phyloP scores from a whole-genome alignment of 1,140 invertebrate genomes.

The Drosophila nannoptera region DNA sequence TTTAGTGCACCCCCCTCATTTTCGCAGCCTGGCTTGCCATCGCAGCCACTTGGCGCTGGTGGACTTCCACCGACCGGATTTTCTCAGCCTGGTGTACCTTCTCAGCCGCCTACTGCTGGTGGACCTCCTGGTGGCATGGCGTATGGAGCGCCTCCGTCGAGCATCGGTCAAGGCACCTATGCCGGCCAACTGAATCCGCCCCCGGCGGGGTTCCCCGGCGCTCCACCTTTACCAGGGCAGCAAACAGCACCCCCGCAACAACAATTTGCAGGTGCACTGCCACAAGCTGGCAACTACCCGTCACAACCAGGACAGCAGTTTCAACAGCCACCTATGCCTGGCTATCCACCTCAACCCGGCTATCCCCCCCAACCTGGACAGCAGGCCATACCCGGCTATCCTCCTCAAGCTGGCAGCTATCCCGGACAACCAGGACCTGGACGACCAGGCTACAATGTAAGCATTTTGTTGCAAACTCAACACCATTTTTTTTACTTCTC shows the following conservation, averaged over 20 bases:
- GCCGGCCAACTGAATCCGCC: conserved; percentile 18
- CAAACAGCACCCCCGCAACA: conserved; percentile 35
- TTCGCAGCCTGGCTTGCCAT: conserved; percentile 12
- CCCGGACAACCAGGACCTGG: conserved; percentile 59
- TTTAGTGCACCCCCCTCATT: conserved; percentile 6
- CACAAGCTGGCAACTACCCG: conserved; percentile 53
- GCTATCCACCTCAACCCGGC: conserved; percentile 46
- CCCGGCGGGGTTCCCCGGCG: conserved; percentile 40
- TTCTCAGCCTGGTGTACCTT: conserved; percentile 16
- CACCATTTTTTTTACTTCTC: background rate
- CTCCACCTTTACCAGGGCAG: conserved; percentile 49
- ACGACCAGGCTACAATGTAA: conserved; percentile 66
- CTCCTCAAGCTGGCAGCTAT: conserved; percentile 53
- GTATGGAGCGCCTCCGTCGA: conserved; percentile 14
- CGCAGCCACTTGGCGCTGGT: too few species aligned
- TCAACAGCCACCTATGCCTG: conserved; percentile 66
- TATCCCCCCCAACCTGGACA: conserved; percentile 62
- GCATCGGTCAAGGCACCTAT: conserved; percentile 26
- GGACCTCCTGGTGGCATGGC: background rate
- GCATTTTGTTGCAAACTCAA: background rate
- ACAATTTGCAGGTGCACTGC: conserved; percentile 37
- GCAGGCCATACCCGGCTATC: conserved; percentile 48
- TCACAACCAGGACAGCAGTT: conserved; percentile 65
- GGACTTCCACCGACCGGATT: too few species aligned
- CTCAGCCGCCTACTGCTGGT: conserved; percentile 10